A percentile compares a stretch with the other conserved stretches of the same genome.
Conservation (phyloP, 2,888 invertebrate species). For the Mamestra brassicae region DNA sequence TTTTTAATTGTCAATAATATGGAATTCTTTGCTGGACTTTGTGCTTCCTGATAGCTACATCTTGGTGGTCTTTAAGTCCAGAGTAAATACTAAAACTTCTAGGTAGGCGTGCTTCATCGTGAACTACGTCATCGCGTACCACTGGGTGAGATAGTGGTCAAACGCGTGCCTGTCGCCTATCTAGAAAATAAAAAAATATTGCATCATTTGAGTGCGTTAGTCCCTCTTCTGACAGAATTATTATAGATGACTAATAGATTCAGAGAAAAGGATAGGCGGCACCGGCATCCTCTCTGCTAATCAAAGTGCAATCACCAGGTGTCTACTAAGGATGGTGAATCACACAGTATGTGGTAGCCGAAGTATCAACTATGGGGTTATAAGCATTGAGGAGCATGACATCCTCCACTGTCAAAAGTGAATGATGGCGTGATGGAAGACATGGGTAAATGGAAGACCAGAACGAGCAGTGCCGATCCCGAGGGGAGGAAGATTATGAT, state of each 20-base stretch:
- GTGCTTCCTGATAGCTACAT: background rate
- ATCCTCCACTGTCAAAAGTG: too few relatives aligned
- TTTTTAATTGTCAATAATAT: too few relatives aligned
- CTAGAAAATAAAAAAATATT: background rate
- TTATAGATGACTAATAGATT: background rate
- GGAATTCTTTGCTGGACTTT: background rate
- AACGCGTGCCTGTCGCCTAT: background rate
- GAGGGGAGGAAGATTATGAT: too few relatives aligned
- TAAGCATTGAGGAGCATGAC: too few relatives aligned
- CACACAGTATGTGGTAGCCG: background rate
- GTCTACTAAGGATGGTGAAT: background rate
- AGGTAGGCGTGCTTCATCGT: background rate
- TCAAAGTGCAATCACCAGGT: background rate
- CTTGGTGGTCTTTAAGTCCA: background rate
- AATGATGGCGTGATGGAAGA: too few relatives aligned
- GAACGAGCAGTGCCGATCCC: too few relatives aligned
- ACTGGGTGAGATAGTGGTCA: background rate
- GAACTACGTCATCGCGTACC: background rate
- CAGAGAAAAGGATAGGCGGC: background rate
- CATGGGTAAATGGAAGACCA: too few relatives aligned
- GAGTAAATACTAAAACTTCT: too few relatives aligned
- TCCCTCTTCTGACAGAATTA: background rate
- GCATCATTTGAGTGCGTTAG: background rate
- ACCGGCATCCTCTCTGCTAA: background rate
- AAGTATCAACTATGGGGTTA: too few relatives aligned